phyloP scores from a whole-genome alignment of 2,797 vertebrate genomes.

The Phoeniculus purpureus region DNA sequence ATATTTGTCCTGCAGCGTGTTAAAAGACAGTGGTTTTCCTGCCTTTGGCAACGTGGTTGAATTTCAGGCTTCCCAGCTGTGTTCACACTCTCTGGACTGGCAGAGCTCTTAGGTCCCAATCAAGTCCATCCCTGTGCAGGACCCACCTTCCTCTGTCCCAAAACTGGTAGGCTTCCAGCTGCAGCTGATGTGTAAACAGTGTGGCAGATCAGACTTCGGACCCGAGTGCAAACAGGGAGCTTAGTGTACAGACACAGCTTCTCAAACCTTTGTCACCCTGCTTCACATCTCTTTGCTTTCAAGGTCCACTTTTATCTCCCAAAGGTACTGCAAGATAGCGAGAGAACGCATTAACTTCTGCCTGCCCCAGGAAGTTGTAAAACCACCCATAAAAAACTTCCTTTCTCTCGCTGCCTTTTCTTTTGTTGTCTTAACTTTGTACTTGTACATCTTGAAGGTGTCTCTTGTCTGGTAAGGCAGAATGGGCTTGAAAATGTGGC shows the following conservation, averaged over 20 bases:
- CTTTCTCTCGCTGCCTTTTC: not conserved
- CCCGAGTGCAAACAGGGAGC: not conserved
- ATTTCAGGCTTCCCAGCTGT: not conserved
- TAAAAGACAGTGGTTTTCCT: not conserved
- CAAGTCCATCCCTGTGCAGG: accelerated
- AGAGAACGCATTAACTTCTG: not conserved
- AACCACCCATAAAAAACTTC: not conserved
- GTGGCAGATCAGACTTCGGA: not conserved
- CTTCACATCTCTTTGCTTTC: not conserved
- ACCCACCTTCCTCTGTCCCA: not conserved
- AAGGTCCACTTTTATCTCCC: not conserved
- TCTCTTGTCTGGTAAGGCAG: not conserved
- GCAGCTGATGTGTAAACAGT: not conserved
- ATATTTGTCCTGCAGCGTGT: not conserved
- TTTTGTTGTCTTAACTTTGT: not conserved
- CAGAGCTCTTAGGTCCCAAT: not conserved
- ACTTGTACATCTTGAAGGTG: not conserved
- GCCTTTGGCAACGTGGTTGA: not conserved
- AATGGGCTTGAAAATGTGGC: not conserved
- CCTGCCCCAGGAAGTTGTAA: not conserved
- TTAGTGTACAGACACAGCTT: not conserved
- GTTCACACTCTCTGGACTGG: not conserved
- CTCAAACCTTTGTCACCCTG: not conserved
- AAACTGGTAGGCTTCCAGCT: not conserved
- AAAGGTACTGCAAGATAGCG: not conserved